phyloP scores from a whole-genome alignment of 2,888 invertebrate species.

The Luffia ferchaultella region DNA sequence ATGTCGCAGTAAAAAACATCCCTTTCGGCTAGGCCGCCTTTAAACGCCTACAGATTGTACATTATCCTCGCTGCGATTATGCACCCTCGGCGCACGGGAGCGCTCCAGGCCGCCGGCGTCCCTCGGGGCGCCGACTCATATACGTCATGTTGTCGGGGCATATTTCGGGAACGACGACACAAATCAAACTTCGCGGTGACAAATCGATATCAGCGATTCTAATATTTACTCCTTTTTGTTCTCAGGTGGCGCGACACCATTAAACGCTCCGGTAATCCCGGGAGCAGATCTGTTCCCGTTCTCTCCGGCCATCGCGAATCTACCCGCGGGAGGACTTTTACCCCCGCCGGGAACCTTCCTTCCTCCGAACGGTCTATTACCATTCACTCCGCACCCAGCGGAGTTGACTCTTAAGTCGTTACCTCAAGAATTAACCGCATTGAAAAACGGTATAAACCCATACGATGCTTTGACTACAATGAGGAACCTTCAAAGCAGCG shows the following conservation, averaged over 20 bases:
- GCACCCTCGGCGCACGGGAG: conserved; percentile 64
- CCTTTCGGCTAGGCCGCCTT: conserved; percentile 63
- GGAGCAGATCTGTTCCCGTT: conserved; percentile 54
- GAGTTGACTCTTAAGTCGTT: conserved; percentile 52
- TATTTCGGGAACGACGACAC: conserved; percentile 23
- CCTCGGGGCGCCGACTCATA: conserved; percentile 58
- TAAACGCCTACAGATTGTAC: conserved; percentile 68
- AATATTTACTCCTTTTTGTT: conserved; percentile 17
- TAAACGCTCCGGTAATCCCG: conserved; percentile 45
- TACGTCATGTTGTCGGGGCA: conserved; percentile 54
- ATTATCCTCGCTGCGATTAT: conserved; percentile 67
- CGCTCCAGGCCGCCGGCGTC: conserved; percentile 45
- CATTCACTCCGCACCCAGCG: conserved; percentile 63
- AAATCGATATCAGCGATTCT: conserved; percentile 10
- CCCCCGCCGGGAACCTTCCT: conserved; percentile 67
- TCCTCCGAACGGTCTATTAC: conserved; percentile 60
- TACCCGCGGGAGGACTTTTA: conserved; percentile 52
- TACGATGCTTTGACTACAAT: conserved; percentile 52
- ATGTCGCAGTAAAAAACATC: conserved; percentile 62
- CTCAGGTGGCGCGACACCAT: conserved; percentile 50
- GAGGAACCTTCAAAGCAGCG: conserved; percentile 48
- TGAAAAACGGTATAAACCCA: conserved; percentile 65
- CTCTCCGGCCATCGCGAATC: conserved; percentile 43
- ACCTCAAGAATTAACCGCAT: conserved; percentile 50
- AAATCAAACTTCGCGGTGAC: not conserved